Conservation (phyloP, 2,113 vertebrate genomes). For the Clarias magur region DNA sequence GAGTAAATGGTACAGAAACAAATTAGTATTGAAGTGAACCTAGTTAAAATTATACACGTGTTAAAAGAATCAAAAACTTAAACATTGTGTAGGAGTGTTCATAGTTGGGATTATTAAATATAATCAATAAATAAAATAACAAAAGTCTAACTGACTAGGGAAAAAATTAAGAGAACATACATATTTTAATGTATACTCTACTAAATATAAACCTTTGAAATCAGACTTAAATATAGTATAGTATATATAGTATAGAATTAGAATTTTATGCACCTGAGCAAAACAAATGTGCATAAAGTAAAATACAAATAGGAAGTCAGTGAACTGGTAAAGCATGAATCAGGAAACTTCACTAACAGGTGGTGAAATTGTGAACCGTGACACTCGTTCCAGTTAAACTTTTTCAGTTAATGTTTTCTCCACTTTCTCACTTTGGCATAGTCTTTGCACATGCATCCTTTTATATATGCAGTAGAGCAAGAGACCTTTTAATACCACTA, state of each 20-base stretch:
- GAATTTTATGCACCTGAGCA: not conserved
- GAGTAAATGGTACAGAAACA: not conserved
- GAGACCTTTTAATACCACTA: not conserved
- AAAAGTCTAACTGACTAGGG: not conserved
- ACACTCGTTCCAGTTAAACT: not conserved
- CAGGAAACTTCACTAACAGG: slow-evolving; percentile 12
- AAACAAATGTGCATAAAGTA: slow-evolving; percentile 8
- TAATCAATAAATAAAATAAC: not conserved
- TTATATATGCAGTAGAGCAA: not conserved
- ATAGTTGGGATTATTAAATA: not conserved
- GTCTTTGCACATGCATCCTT: not conserved
- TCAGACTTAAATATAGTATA: not conserved
- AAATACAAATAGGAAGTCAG: slow-evolving; percentile 30
- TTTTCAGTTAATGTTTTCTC: not conserved
- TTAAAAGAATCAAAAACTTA: too few species aligned
- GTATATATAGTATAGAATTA: not conserved
- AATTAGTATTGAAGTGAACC: not conserved
- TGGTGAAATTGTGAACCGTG: slow-evolving; percentile 4
- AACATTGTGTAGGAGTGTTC: too few species aligned
- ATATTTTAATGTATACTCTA: not conserved
- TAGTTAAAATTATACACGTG: too few species aligned
- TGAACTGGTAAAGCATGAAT: slow-evolving; percentile 1
- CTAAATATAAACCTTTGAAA: not conserved
- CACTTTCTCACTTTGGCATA: not conserved
- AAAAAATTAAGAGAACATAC: not conserved